Evolutionary conservation across 2,797 vertebrate genomes (phyloP), one percentile per base, ranked within the genome.

Genomic region (Loriculus beryllinus): DNA sequence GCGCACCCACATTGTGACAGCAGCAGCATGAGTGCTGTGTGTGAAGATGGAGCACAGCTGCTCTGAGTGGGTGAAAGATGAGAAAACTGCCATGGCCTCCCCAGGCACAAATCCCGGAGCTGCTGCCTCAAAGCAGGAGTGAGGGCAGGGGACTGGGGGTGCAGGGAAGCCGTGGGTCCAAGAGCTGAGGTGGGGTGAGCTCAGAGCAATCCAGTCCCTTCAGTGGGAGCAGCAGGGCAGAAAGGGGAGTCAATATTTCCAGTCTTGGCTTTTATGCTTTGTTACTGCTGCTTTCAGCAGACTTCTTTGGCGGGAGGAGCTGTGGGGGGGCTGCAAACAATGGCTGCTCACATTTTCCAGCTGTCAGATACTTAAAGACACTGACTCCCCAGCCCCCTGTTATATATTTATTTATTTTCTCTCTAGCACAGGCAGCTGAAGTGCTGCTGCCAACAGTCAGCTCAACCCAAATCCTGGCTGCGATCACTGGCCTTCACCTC

Each of bases 341-440:
- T 65, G 76, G 31, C 69, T 79, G 60, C 75, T 96, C 88, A 93
- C 81, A 89, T 96, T 94, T 96, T 92, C 93, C 95, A 96, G 93
- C 83, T 94, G 93, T 95, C 79, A 82, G 75, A 83, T 90, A 54
- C 62, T 88, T 94, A 81, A 82, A 67, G 91, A 37, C 48, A 77
- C 75, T 69, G 78, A 88, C 57, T 91, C 52, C 48, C 40, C 31
- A 65, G 22, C 29, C 59, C 35, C 12, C 12, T 52, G 2, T 14
- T 6, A 71, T 28, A 81, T 31, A 15, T 42, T 82, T 82, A 29
- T 69, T 75, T 82, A 29, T 33, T 43, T 77, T 25, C 23, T 86
- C 7, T 64, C 33, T 68, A 48, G 19, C 48, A 47, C 7, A 26
- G 70, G 35, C 86, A 78, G 69, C 52, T 93, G 83, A 81, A 83